Evolutionary conservation across 1,140 invertebrate species (phyloP), one percentile per base, ranked within the genome.

Genomic region (Laupala kohalensis): DNA sequence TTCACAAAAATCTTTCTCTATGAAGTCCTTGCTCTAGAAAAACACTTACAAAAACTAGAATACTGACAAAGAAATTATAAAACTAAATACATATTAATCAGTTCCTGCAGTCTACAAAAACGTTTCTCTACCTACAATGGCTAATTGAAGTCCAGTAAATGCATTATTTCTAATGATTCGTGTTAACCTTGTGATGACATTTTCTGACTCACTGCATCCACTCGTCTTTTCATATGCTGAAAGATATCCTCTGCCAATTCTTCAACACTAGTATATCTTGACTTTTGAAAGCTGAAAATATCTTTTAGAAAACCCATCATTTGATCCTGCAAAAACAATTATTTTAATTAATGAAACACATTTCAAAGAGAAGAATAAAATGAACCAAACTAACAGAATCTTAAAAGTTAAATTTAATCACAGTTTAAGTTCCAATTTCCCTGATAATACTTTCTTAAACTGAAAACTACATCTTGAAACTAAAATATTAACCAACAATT

Each of bases 261-360:
- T 75, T 96, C 93, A 5, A 96, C 88, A n/a, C 83, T 90, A 0
- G 92, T 94, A 78, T 93, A 98, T 27, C 94, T 86, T 75, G 91
- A 93, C 80, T 91, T 92, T 74, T 95, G 89, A 80, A 97, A 96
- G 82, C 90, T 95, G 81, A 97, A 99, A 75, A 97, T 89, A 80
- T 98, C 95, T 26, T 85, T 81, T 62, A 98, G 86, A 78, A 96
- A 96, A 37, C 89, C 90, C 64, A 95, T 86, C 3, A 97, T 88
- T 81, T 97, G 91, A 73, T 95, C 90, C 82, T 94, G 79, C 1
- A 53, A 53, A 53, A 53, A 53, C 37, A 53, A 13, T 4, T 13
- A 53, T 53, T 13, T 53, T 53, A 53, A 53, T 19, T 53, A 19
- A 53, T 53, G 37, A 13, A 13, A 53, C 30, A 37, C 15, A 6